Evolutionary conservation across 2,888 invertebrate genomes (phyloP).

Genomic region (Drosophila mercatorum): DNA sequence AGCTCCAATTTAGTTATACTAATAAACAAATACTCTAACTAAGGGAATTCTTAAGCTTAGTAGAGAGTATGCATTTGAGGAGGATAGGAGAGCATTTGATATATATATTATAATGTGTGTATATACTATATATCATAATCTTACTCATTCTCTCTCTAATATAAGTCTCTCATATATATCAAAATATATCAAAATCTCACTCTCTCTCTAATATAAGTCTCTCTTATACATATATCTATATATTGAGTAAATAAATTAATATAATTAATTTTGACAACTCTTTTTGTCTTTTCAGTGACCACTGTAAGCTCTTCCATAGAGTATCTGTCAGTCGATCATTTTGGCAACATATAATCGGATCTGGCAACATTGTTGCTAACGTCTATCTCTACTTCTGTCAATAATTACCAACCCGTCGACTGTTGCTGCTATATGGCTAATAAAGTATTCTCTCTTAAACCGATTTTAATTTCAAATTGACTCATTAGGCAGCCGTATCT

Average conservation of each 20-base stretch:
- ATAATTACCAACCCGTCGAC: slow-evolving; percentile 20
- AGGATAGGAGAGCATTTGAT: too few relatives aligned
- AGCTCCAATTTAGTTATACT: not conserved
- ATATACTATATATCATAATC: too few relatives aligned
- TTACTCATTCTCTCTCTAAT: too few relatives aligned
- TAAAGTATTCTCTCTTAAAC: slow-evolving; percentile 10
- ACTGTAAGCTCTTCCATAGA: not conserved
- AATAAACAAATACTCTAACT: not conserved
- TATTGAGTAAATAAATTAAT: not conserved
- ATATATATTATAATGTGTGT: too few relatives aligned
- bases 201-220: too few relatives aligned
- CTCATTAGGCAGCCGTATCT: slow-evolving; percentile 46
- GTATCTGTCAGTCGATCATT: not conserved
- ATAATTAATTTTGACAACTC: not conserved
- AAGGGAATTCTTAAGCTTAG: too few relatives aligned
- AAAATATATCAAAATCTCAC: too few relatives aligned
- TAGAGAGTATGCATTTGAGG: too few relatives aligned
- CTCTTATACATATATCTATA: too few relatives aligned
- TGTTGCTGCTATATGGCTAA: not conserved
- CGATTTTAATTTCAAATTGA: slow-evolving; percentile 61
- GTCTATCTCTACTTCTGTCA: slow-evolving; percentile 9
- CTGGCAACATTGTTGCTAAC: slow-evolving; percentile 33
- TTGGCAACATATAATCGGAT: too few relatives aligned
- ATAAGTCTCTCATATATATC: too few relatives aligned
- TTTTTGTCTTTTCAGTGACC: too few relatives aligned